phyloP scores from a whole-genome alignment of 2,888 invertebrate species.

The Drosophila nigricruria region DNA sequence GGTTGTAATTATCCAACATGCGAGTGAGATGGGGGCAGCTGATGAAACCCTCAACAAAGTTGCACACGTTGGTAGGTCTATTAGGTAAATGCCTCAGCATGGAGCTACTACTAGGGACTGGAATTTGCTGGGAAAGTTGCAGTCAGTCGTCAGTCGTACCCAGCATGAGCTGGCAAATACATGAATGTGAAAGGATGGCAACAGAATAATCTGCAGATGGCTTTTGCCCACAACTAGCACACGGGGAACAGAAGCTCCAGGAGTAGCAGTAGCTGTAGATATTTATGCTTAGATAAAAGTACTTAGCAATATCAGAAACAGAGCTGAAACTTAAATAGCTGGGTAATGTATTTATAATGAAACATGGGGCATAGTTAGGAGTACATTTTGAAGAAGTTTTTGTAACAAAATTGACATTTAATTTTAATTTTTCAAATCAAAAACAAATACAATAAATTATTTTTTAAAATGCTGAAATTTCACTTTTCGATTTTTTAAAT shows the following conservation, averaged over 20 bases:
- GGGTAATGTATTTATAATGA: not conserved
- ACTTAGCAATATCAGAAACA: not conserved
- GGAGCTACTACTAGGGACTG: slow-evolving; percentile 11
- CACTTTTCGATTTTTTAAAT: too few relatives aligned
- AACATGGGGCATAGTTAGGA: not conserved
- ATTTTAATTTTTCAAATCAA: too few relatives aligned
- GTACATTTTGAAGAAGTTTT: not conserved
- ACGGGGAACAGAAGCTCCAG: slow-evolving; percentile 1
- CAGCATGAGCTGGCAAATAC: slow-evolving; percentile 54
- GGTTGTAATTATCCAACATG: slow-evolving; percentile 58
- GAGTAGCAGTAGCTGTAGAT: slow-evolving; percentile 1
- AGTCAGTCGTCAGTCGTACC: slow-evolving; percentile 11
- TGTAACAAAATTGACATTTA: not conserved
- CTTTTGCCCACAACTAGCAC: slow-evolving; percentile 27
- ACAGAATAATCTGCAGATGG: slow-evolving; percentile 28
- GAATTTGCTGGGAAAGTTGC: slow-evolving; percentile 53
- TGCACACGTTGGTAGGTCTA: slow-evolving; percentile 55
- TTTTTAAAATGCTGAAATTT: not conserved
- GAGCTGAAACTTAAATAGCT: slow-evolving; percentile 7
- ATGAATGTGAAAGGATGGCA: slow-evolving; percentile 33
- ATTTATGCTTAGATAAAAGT: not conserved
- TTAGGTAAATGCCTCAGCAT: slow-evolving; percentile 41
- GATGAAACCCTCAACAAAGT: slow-evolving; percentile 49
- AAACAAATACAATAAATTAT: too few relatives aligned
- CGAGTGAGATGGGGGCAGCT: slow-evolving; percentile 16